phyloP scores from a whole-genome alignment of 2,797 vertebrate genomes.

The Scarus forsteni region DNA sequence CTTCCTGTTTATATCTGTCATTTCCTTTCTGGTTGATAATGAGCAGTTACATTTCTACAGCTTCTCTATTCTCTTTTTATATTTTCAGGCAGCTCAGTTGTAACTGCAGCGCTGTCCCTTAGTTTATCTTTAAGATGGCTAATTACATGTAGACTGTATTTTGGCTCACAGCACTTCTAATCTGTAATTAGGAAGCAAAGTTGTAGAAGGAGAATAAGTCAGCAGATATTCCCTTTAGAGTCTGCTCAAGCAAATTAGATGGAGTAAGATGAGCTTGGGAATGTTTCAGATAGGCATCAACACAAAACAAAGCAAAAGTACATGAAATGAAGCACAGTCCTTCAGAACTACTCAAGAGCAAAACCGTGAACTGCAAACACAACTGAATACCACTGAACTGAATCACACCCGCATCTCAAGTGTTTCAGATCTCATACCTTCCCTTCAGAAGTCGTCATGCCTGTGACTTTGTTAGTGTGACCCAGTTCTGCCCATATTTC shows the following conservation, averaged over 20 bases:
- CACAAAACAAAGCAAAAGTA: conserved; percentile 20
- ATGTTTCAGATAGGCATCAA: conserved; percentile 34
- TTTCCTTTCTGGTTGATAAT: conserved; percentile 51
- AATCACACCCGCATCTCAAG: conserved; percentile 19
- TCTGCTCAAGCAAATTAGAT: conserved; percentile 7
- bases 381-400: conserved; percentile 20
- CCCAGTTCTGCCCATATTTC: conserved; percentile 28
- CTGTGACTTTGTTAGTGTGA: conserved; percentile 50
- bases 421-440: conserved; percentile 45
- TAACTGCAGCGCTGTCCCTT: conserved; percentile 34
- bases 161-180: conserved; percentile 47
- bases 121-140: conserved; percentile 41
- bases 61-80: conserved; percentile 14
- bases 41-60: conserved; percentile 5
- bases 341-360: conserved; percentile 13
- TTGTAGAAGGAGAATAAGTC: conserved; percentile 33
- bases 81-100: conserved; percentile 17
- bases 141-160: conserved; percentile 55
- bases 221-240: background rate
- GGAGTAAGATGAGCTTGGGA: conserved; percentile 17
- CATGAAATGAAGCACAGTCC: background rate
- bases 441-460: conserved; percentile 49
- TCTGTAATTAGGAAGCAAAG: conserved; percentile 58
- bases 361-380: conserved; percentile 11
- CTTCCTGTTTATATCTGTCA: conserved; percentile 58